Evolutionary conservation across 2,888 invertebrate species (phyloP).

Genomic region (Apodemia hepburni): DNA sequence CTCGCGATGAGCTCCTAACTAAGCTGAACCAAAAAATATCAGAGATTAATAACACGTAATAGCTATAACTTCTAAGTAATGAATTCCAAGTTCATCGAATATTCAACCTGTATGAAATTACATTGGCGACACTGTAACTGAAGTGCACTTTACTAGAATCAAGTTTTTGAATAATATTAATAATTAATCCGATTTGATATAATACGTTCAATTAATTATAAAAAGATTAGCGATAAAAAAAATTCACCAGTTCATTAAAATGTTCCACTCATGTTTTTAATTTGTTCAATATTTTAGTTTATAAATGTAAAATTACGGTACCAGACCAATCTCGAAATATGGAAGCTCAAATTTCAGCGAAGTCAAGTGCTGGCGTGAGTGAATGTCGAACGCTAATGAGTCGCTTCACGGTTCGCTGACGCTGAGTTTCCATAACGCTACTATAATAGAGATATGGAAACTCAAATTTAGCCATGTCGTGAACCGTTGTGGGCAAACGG

Average conservation of each 20-base stretch:
- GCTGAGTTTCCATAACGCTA: not conserved
- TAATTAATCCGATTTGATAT: too few species aligned
- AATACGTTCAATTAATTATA: not conserved
- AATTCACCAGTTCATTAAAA: not conserved
- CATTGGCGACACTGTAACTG: not conserved
- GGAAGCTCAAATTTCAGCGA: constrained; percentile 7
- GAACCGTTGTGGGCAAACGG: not conserved
- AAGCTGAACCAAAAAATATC: too few species aligned
- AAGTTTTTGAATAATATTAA: too few species aligned
- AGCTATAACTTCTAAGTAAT: too few species aligned
- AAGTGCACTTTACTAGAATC: too few species aligned
- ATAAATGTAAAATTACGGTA: not conserved
- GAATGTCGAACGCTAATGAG: constrained; percentile 20
- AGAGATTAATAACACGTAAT: too few species aligned
- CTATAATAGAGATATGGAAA: not conserved
- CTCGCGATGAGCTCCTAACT: not conserved
- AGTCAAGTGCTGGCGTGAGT: not conserved
- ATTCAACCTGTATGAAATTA: not conserved
- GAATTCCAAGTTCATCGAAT: too few species aligned
- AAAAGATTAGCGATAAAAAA: not conserved
- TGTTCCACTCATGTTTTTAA: not conserved
- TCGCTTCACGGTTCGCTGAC: constrained; percentile 15
- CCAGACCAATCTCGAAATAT: not conserved
- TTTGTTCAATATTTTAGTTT: not conserved
- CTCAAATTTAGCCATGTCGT: not conserved